phyloP scores from a whole-genome alignment of 2,113 vertebrate genomes.

The Clarias macrocephalus region DNA sequence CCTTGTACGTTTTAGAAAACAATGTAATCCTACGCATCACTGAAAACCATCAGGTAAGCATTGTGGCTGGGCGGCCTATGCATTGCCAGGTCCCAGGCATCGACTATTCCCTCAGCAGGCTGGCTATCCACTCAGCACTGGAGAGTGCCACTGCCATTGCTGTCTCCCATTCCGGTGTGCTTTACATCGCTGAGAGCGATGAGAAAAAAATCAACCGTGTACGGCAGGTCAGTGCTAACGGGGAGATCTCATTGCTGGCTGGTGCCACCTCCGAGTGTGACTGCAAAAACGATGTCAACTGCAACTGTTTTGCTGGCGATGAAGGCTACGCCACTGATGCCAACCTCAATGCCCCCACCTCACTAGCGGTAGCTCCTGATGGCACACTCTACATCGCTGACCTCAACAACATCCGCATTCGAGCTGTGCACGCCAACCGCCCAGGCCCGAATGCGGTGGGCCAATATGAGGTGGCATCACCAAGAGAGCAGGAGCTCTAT shows the following conservation, averaged over 20 bases:
- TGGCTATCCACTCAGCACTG: conserved; percentile 95
- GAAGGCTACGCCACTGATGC: conserved; percentile 96
- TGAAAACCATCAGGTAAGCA: conserved; percentile 99
- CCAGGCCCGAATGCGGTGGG: conserved; percentile 80
- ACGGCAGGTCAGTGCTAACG: conserved; percentile 90
- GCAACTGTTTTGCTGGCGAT: conserved; percentile 96
- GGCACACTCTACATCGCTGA: conserved; percentile 95
- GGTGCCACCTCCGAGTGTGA: conserved; percentile 94
- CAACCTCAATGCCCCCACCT: conserved; percentile 92
- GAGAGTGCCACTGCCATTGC: conserved; percentile 96
- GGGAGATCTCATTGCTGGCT: conserved; percentile 95
- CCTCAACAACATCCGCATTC: conserved; percentile 96
- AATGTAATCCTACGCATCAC: conserved; percentile 98
- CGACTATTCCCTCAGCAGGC: conserved; percentile 98
- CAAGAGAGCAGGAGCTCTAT: conserved; percentile 93
- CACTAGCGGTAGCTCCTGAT: conserved; percentile 92
- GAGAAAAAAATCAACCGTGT: conserved; percentile 99
- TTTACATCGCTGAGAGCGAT: conserved; percentile 97
- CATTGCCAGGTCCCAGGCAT: conserved; percentile 98
- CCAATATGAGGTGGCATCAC: conserved; percentile 92
- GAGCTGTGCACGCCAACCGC: conserved; percentile 90
- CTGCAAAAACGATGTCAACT: conserved; percentile 99
- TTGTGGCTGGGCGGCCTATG: conserved; percentile 97
- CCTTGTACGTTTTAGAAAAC: conserved; percentile 96
- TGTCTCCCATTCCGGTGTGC: conserved; percentile 91